Evolutionary conservation across 2,797 vertebrate genomes (phyloP).

Genomic region (Lemur catta): DNA sequence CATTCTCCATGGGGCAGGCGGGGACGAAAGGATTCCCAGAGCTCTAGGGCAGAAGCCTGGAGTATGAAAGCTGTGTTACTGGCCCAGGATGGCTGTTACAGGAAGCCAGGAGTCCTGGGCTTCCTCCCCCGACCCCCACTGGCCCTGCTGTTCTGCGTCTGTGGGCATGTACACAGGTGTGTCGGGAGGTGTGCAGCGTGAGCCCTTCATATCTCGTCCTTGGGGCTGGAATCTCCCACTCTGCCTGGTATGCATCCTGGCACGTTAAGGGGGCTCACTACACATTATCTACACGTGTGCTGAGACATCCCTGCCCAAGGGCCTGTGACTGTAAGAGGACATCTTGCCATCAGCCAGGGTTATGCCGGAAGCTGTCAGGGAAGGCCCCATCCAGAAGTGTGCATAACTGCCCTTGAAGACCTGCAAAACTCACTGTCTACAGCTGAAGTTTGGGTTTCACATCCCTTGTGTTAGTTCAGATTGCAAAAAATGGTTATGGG

Average conservation of each 20-base stretch:
- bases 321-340: not conserved
- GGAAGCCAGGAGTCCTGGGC: not conserved
- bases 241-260: not conserved
- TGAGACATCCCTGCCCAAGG: not conserved
- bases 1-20: not conserved
- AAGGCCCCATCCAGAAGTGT: not conserved
- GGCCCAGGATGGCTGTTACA: not conserved
- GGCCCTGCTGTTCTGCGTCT: not conserved
- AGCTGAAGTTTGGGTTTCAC: not conserved
- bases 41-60: not conserved
- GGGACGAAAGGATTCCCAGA: not conserved
- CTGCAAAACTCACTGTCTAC: not conserved
- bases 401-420: not conserved
- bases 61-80: not conserved
- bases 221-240: not conserved
- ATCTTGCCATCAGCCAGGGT: not conserved
- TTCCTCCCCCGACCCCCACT: not conserved
- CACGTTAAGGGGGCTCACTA: not conserved
- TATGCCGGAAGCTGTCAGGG: not conserved
- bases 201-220: not conserved
- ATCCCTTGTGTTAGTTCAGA: not conserved
- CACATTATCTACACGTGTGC: not conserved
- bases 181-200: not conserved
- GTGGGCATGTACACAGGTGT: not conserved
- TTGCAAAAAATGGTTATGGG: not conserved